A percentile compares a stretch with the other conserved stretches of the same genome.
phyloP scores from a whole-genome alignment of 2,888 invertebrate genomes.

The Automeris io region DNA sequence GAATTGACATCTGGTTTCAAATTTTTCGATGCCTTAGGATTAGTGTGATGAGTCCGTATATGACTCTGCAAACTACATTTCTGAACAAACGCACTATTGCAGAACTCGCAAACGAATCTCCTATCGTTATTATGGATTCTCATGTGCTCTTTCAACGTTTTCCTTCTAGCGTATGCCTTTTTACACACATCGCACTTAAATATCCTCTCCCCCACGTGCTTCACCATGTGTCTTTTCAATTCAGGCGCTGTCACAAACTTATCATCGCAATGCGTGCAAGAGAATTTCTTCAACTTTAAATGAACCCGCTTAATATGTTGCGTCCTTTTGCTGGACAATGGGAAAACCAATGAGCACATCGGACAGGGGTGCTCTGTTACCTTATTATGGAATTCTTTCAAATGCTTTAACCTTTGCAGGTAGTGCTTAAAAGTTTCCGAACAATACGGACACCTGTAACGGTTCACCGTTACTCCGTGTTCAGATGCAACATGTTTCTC shows the following conservation, averaged over 20 bases:
- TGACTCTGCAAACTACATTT: conserved; percentile 35
- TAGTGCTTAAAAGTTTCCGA: conserved; percentile 39
- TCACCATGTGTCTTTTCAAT: conserved; percentile 8
- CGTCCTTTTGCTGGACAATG: conserved; percentile 49
- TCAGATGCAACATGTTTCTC: conserved; percentile 31
- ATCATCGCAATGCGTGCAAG: too few relatives aligned
- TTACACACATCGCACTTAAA: conserved; percentile 5
- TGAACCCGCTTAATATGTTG: conserved; percentile 54
- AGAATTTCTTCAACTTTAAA: conserved; percentile 25
- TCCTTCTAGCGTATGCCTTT: too few relatives aligned
- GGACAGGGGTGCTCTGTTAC: conserved; percentile 41
- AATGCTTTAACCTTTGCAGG: conserved; percentile 38
- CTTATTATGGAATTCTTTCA: conserved; percentile 38
- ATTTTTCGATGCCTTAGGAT: too few relatives aligned
- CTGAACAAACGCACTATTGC: conserved; percentile 29
- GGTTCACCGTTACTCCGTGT: conserved; percentile 41
- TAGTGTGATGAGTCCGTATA: conserved; percentile 27
- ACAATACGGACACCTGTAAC: conserved; percentile 50
- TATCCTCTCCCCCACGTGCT: conserved; percentile 7
- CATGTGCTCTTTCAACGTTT: conserved; percentile 34
- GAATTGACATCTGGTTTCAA: too few relatives aligned
- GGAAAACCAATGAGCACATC: conserved; percentile 39
- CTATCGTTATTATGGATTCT: conserved; percentile 34
- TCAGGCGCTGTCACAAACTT: too few relatives aligned
- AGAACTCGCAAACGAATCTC: conserved; percentile 27